Evolutionary conservation across 2,888 invertebrate genomes (phyloP).

Genomic region (Cheilosia vulpina): DNA sequence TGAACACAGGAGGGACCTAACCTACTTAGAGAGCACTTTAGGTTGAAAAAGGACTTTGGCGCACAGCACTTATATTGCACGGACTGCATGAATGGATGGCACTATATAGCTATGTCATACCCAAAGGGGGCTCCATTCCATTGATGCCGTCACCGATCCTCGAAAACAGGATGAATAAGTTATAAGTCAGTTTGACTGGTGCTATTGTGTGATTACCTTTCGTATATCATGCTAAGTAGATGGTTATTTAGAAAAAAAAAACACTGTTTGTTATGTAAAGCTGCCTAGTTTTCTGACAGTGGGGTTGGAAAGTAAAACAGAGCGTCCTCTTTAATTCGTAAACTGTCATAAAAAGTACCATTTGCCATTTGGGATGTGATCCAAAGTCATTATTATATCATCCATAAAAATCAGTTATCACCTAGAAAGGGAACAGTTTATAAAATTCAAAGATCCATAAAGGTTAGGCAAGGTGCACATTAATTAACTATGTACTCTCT

Average conservation of each 20-base stretch:
- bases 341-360: neutral
- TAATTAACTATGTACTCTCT: too few relatives aligned
- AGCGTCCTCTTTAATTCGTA: neutral
- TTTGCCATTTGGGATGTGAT: too few relatives aligned
- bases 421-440: too few relatives aligned
- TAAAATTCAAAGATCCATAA: too few relatives aligned
- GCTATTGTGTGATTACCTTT: conserved; percentile 33
- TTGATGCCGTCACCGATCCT: conserved; percentile 11
- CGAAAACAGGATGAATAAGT: conserved; percentile 52
- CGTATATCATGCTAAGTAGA: neutral
- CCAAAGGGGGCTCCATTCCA: neutral
- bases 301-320: neutral
- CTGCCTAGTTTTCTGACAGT: neutral
- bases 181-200: conserved; percentile 43
- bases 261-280: neutral
- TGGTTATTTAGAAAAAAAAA: neutral
- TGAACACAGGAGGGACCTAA: conserved; percentile 50
- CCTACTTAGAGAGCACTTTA: conserved; percentile 64
- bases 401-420: too few relatives aligned
- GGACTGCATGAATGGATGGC: conserved; percentile 20
- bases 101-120: neutral
- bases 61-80: conserved; percentile 40
- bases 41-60: conserved; percentile 17
- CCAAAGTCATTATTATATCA: too few relatives aligned
- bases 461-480: too few relatives aligned